Conservation (phyloP, 1,140 invertebrate genomes). For the Ips nitidus region DNA sequence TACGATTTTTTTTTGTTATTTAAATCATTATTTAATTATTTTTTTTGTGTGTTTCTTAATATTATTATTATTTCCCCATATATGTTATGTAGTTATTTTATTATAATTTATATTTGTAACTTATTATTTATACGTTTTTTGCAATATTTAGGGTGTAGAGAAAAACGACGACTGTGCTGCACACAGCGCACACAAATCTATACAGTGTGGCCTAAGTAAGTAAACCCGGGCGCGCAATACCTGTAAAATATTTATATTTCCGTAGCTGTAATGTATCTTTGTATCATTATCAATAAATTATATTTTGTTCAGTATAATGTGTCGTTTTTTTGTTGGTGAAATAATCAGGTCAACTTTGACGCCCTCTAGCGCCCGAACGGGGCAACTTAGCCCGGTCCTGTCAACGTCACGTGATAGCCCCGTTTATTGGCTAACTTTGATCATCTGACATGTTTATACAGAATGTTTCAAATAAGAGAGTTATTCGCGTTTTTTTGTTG, state of each 20-base stretch:
- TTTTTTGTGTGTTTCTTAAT: slow-evolving; percentile 52
- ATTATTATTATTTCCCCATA: slow-evolving; percentile 50
- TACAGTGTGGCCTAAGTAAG: no score
- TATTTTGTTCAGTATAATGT: slow-evolving; percentile 52
- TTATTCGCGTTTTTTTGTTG: no score
- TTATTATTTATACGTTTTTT: slow-evolving; percentile 52
- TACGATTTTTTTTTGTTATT: slow-evolving; percentile 53
- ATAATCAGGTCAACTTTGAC: no score
- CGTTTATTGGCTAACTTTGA: no score
- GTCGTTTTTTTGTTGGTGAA: no score
- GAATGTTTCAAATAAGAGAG: no score
- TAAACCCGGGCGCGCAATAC: slow-evolving; percentile 41
- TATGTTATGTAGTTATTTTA: slow-evolving; percentile 55
- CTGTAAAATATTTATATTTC: slow-evolving; percentile 52
- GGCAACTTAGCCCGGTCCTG: no score
- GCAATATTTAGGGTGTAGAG: slow-evolving; percentile 44
- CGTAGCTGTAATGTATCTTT: slow-evolving; percentile 49
- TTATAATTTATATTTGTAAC: slow-evolving; percentile 55
- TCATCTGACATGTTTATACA: no score
- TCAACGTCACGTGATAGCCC: no score
- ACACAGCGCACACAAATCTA: slow-evolving; percentile 41
- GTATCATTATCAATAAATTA: slow-evolving; percentile 53
- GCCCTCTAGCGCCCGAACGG: no score
- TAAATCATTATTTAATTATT: slow-evolving; percentile 54
- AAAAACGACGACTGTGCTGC: slow-evolving; percentile 47